Evolutionary conservation across 35 echinoderm and acorn worm genomes (phyloP).

Genomic region (Apostichopus californicus): DNA sequence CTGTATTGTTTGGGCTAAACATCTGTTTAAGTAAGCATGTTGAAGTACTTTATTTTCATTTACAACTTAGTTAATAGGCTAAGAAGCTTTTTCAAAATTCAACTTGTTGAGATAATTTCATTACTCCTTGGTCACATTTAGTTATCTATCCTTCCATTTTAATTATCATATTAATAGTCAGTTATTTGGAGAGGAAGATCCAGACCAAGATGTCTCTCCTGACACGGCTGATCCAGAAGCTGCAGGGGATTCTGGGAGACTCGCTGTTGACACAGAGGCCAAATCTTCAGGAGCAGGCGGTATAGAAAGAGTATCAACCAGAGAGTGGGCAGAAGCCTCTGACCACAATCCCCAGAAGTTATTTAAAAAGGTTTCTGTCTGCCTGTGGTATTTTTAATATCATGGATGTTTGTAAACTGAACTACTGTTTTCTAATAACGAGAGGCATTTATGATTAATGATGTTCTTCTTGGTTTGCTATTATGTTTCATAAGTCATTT

Average conservation of each 20-base stretch:
- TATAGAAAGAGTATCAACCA: conserved; percentile 84
- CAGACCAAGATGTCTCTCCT: conserved; percentile 98
- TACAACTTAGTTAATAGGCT: too few species aligned
- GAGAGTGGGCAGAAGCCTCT: conserved; percentile 76
- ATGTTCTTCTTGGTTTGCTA: too few species aligned
- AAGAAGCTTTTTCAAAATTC: too few species aligned
- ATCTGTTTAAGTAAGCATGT: conserved; percentile 92
- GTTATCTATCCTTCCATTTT: neutral
- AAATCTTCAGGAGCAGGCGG: conserved; percentile 51
- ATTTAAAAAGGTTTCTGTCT: conserved; percentile 84
- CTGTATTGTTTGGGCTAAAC: conserved; percentile 98
- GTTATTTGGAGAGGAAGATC: conserved; percentile 99
- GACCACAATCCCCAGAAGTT: conserved; percentile 87
- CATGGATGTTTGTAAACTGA: too few species aligned
- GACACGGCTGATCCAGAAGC: conserved; percentile 99
- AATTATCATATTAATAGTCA: conserved; percentile 65
- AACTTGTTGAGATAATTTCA: neutral
- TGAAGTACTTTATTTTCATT: too few species aligned
- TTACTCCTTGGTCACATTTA: neutral
- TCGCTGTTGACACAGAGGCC: conserved; percentile 57
- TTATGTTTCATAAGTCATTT: too few species aligned
- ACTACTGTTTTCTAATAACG: too few species aligned
- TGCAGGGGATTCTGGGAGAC: conserved; percentile 85
- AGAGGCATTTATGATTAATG: too few species aligned
- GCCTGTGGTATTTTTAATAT: too few species aligned